phyloP scores from a whole-genome alignment of 2,888 invertebrate species.

The Leptinotarsa rubiginosa region DNA sequence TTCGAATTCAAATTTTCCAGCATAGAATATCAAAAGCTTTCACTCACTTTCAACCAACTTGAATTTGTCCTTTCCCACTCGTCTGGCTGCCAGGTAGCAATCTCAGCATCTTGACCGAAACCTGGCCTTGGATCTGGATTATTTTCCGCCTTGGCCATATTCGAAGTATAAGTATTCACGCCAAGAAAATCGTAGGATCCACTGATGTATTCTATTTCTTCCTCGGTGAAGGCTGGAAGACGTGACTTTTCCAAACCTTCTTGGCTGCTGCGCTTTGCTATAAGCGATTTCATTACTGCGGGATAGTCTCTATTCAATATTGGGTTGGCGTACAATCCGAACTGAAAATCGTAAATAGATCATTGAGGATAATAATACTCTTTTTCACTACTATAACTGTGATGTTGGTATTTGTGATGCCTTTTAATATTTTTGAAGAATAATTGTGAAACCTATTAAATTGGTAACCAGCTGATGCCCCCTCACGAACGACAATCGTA shows the following conservation, averaged over 20 bases:
- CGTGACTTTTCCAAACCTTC: conserved; percentile 73
- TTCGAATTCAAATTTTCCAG: too few relatives aligned
- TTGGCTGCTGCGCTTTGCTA: conserved; percentile 70
- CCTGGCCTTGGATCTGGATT: conserved; percentile 64
- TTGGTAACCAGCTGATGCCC: too few relatives aligned
- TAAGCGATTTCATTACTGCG: conserved; percentile 71
- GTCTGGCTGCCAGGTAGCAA: conserved; percentile 13
- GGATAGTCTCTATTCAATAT: conserved; percentile 78
- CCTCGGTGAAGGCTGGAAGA: conserved; percentile 71
- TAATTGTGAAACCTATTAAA: too few relatives aligned
- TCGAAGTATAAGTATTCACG: conserved; percentile 78
- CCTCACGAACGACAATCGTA: too few relatives aligned
- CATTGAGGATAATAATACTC: too few relatives aligned
- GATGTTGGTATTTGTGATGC: too few relatives aligned
- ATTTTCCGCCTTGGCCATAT: conserved; percentile 61
- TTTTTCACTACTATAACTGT: too few relatives aligned
- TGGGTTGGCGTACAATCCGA: conserved; percentile 66
- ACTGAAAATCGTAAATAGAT: conserved; percentile 34
- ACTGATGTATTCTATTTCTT: conserved; percentile 72
- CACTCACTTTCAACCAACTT: conserved; percentile 39
- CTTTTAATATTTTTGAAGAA: too few relatives aligned
- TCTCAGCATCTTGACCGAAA: conserved; percentile 27
- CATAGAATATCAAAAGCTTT: too few relatives aligned
- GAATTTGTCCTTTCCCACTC: conserved; percentile 36
- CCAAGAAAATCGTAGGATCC: conserved; percentile 77